Base-by-base conservation (phyloP, 2,797 vertebrate species). In the Neoniphon sammara region DNA sequence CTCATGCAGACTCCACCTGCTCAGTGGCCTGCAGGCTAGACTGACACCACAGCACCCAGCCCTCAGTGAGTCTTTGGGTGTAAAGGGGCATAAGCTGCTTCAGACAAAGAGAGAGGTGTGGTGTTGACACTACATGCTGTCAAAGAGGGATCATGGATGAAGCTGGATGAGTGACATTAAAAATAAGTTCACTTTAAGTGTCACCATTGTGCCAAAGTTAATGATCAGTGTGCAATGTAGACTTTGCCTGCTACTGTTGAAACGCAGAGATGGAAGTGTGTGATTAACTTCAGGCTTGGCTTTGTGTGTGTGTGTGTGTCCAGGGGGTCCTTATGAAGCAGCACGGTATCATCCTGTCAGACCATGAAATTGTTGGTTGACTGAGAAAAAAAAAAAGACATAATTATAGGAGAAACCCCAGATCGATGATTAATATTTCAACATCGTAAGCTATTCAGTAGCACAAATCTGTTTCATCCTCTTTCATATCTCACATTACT, bases 41-140 rank as follows among this genome's bases (percentile, higher is more conserved):
- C n/a, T n/a, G n/a, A n/a, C 58, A 49, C 81, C 20, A 44, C 52
- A 72, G 61, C 70, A 77, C 69, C 80, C 42, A 59, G 47, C 34
- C 20, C 9, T 54, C 17, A 25, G 14, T 31, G 5, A 27, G 54
- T 15, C 46, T 62, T 4, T 34, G 55, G 46, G 49, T 34, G 46
- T 72, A 36, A n/a, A 59, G 36, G 57, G 34, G 36, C 67, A 73
- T 17, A 60, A 66, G 27, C 27, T 65, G 36, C 25, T 34, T 7
- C 31, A 34, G 31, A 34, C 4, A 34, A 34, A 34, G 4, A 34
- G 4, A 34, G 31, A 89, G 87, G 83, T 87, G 91, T 78, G 86
- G 83, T 63, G 73, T 59, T 70, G 71, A 74, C 66, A 65, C 36
- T 39, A 39, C 36, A 4, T 20, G 31, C 46, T 34, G 49, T 15